A percentile compares a stretch with the other conserved stretches of the same genome.
Evolutionary conservation across 2,797 vertebrate species (phyloP).

Genomic region (Sebastes steindachneri): DNA sequence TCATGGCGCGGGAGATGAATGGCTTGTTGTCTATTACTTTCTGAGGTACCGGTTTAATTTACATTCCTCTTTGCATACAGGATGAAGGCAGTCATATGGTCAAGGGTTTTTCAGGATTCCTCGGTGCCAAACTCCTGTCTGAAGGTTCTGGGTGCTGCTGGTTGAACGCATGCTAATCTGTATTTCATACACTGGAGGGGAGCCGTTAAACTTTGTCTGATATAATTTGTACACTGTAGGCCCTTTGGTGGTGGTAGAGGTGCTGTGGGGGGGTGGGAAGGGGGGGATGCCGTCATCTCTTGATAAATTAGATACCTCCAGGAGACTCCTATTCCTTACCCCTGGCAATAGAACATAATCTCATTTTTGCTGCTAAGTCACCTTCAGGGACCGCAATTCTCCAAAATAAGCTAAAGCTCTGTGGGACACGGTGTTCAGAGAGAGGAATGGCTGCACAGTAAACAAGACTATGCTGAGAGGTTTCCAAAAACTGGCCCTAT

Average conservation of each 20-base stretch:
- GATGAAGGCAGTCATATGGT: constrained; percentile 57
- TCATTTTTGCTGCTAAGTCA: constrained; percentile 85
- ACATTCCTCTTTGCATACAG: constrained; percentile 61
- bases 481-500: constrained; percentile 57
- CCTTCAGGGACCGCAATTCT: constrained; percentile 81
- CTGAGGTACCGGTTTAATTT: constrained; percentile 57
- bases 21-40: constrained; percentile 64
- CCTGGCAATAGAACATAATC: constrained; percentile 83
- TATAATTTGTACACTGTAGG: constrained; percentile 77
- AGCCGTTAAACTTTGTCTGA: constrained; percentile 77
- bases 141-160: constrained; percentile 54
- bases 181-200: constrained; percentile 71
- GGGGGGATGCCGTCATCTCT: constrained; percentile 70
- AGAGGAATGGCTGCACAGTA: constrained; percentile 68
- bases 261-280: neutral
- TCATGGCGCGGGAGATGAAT: constrained; percentile 56
- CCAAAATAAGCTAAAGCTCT: constrained; percentile 77
- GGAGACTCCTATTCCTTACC: constrained; percentile 81
- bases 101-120: constrained; percentile 58
- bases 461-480: constrained; percentile 63
- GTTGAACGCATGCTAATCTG: constrained; percentile 75
- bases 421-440: constrained; percentile 68
- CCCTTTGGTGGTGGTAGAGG: constrained; percentile 24
- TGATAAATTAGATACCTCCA: constrained; percentile 84
- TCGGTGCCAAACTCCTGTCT: constrained; percentile 48